Base-by-base conservation (phyloP, 2,113 vertebrate species). In the Garra rufa region DNA sequence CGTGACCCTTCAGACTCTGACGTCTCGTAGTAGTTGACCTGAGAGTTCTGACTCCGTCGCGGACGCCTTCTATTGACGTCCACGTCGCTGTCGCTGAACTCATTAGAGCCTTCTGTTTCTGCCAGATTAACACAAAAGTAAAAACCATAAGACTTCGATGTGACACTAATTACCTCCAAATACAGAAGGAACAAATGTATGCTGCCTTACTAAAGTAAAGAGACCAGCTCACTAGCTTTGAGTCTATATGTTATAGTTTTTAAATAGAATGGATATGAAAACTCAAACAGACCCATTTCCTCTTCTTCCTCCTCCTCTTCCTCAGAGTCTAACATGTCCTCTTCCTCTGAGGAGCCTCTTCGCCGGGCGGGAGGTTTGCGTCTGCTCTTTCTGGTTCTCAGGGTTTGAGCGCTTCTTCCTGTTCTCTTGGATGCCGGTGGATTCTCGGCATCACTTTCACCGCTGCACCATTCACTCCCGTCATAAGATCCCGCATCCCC, bases 11-110 rank as follows among this genome's bases (percentile, higher is more conserved):
- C 97, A 0, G 97, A 98, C 75, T 98, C 97, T 0, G 98, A 97
- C n/a, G 97, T 98, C 91, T 99, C 98, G 3, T 96, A 95, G 81
- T 99, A 99, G 93, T 99, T 99, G 74, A 99, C 97, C 91, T 97
- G 95, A 89, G 96, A 95, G 73, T 94, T 96, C 90, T 96, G 97
- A 88, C 98, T 97, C 79, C 98, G 94, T 86, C 97, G 95, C 61
- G 97, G 96, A 28, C 97, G 93, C 69, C 96, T 95, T 91, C 97
- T 94, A 61, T 96, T 94, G 4, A 95, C 95, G 88, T 99, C 97
- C 85, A 95, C 88, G 59, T 96, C 96, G 46, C 96, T 95, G 8
- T 99, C 98, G 3, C 94, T 95, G 90, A 94, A 93, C 61, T 96
- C 95, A 0, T 97, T 98, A 84, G 94, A 96, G 83, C 94, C 94